A percentile compares a stretch with the other conserved stretches of the same genome.
Evolutionary conservation across 2,797 vertebrate genomes (phyloP).

Genomic region (Epinephelus awoara): DNA sequence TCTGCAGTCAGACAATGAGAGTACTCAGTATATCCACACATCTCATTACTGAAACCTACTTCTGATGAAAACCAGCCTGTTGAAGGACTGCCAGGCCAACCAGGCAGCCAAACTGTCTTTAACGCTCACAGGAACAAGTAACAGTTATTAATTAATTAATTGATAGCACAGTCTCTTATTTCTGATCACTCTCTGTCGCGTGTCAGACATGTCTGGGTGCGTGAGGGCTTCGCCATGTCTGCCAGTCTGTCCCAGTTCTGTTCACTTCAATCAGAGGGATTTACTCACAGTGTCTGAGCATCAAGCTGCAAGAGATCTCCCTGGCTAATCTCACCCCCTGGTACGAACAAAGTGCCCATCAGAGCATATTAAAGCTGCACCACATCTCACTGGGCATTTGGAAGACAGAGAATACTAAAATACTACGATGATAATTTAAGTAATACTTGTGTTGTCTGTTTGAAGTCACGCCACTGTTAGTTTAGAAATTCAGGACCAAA

Average conservation of each 20-base stretch:
- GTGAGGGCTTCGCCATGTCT: constrained; percentile 29
- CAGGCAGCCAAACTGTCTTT: background rate
- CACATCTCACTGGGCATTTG: constrained; percentile 10
- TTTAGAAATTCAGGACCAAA: background rate
- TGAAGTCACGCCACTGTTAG: background rate
- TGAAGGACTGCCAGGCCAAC: background rate
- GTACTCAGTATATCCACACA: constrained; percentile 56
- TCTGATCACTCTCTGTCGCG: constrained; percentile 1
- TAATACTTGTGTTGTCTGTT: background rate
- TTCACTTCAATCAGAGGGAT: constrained; percentile 84
- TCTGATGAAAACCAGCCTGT: background rate
- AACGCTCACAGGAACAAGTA: background rate
- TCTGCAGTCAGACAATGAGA: constrained; percentile 39
- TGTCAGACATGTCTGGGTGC: constrained; percentile 43
- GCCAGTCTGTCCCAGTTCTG: constrained; percentile 81
- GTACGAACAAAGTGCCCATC: constrained; percentile 43
- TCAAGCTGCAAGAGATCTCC: constrained; percentile 66
- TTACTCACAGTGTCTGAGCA: constrained; percentile 78
- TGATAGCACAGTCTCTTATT: background rate
- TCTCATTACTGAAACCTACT: constrained; percentile 58
- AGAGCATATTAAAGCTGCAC: constrained; percentile 27
- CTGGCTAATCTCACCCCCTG: constrained; percentile 66
- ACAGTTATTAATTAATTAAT: background rate
- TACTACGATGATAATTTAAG: background rate
- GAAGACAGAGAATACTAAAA: background rate